Evolutionary conservation across 1,140 invertebrate genomes (phyloP).

Genomic region (Phymorhynchus buccinoides): DNA sequence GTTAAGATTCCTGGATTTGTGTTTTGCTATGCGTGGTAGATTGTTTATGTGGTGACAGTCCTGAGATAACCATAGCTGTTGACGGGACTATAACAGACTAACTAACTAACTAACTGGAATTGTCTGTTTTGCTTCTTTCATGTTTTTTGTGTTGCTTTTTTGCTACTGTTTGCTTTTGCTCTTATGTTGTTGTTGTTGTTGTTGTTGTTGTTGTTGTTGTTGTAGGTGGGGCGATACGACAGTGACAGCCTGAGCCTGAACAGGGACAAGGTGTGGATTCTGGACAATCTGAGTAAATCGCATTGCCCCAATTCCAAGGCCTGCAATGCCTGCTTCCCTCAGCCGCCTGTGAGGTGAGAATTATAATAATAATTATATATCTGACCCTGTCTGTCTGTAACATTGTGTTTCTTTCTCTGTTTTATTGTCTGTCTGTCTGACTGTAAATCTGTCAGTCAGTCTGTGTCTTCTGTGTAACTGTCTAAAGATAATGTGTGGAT

Average conservation of each 20-base stretch:
- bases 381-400: not conserved
- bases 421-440: not conserved
- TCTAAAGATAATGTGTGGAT: too few relatives aligned
- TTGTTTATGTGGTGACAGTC: too few relatives aligned
- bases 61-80: too few relatives aligned
- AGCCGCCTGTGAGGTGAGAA: not conserved
- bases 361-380: not conserved
- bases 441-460: too few relatives aligned
- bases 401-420: not conserved
- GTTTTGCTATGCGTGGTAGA: too few relatives aligned
- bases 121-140: too few relatives aligned
- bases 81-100: too few relatives aligned
- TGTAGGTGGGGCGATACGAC: slow-evolving; percentile 7
- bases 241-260: not conserved
- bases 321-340: not conserved
- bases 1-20: too few relatives aligned
- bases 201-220: not conserved
- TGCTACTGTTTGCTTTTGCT: too few relatives aligned
- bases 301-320: not conserved
- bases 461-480: too few relatives aligned
- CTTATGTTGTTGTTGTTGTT: too few relatives aligned
- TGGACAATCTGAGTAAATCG: not conserved
- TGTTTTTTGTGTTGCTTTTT: not conserved
- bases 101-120: too few relatives aligned
- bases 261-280: not conserved